Evolutionary conservation across 2,888 invertebrate species (phyloP), one percentile per base, ranked within the genome.

Genomic region (Hydroisotoma schaefferi): DNA sequence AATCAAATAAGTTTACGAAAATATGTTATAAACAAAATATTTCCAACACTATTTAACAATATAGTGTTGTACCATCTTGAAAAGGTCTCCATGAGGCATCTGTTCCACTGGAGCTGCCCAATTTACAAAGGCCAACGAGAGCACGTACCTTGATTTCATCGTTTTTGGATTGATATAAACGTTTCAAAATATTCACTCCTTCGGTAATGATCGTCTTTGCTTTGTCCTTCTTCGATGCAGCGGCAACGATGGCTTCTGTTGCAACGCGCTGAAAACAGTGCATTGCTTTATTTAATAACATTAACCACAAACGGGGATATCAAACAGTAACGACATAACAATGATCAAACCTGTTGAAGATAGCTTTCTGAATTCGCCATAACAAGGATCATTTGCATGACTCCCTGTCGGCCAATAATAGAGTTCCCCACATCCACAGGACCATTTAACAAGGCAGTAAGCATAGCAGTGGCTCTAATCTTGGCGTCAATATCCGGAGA

Each of bases 221-320:
- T 79, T 97, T 94, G 76, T 98, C 97, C 77, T 94, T 94, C 77
- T 99, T 99, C 4, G 94, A 92, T 1, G 97, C 89, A 2, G 97
- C 94, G 4, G 94, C 93, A 62, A 98, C 90, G 48, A 99, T 86
- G 73, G 98, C 94, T 78, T 99, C 99, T 75, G 94, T 94, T 0
- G 99, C 91, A 15, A 97, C 88, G 78, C 88, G 88, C 80, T 98
- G 88, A 33, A 33, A 33, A 15, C 8, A 33, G 8, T 33, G 33
- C 15, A 33, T 33, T 15, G 8, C 15, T 33, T n/a, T n/a, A n/a
- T n/a, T n/a, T n/a, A n/a, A n/a, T n/a, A n/a, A n/a, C n/a, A n/a
- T n/a, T n/a, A n/a, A n/a, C n/a, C n/a, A n/a, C n/a, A n/a, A n/a
- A n/a, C n/a, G n/a, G n/a, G n/a, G n/a, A n/a, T n/a, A n/a, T n/a